Percentiles rank a stretch among this genome's conserved stretches.
phyloP scores from a whole-genome alignment of 2,888 invertebrate genomes.

The Rotaria macrura region DNA sequence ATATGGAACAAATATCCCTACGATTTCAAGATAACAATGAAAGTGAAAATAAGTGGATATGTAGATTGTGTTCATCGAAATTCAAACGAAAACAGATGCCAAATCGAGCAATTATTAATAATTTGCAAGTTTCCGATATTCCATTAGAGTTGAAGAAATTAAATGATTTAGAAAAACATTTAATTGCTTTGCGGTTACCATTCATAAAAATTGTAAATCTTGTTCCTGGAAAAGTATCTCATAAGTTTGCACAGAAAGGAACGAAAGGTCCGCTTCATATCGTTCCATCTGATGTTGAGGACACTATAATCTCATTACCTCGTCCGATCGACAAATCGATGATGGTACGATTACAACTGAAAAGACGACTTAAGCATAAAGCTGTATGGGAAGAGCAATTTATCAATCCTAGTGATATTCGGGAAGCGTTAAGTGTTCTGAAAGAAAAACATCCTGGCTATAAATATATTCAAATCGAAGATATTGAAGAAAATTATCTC shows the following conservation, averaged over 20 bases:
- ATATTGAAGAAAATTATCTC: conserved; percentile 36
- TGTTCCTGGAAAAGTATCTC: not conserved
- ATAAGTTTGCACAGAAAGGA: not conserved
- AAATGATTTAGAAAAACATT: not conserved
- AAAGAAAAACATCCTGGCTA: conserved; percentile 31
- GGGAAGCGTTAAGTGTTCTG: conserved; percentile 30
- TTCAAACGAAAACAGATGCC: not conserved
- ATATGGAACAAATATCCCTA: not conserved
- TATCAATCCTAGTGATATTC: conserved; percentile 16
- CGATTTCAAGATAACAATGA: no score
- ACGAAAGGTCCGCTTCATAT: not conserved
- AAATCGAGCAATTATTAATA: not conserved
- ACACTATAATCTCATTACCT: conserved; percentile 36
- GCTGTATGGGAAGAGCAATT: conserved; percentile 19
- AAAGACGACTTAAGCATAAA: conserved; percentile 35
- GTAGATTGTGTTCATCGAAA: not conserved
- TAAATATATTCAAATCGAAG: conserved; percentile 36
- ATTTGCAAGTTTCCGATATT: not conserved
- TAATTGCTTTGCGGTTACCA: not conserved
- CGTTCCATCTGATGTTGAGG: conserved; percentile 37
- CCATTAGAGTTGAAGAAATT: not conserved
- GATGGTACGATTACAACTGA: conserved; percentile 40
- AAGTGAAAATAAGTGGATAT: not conserved
- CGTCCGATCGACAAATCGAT: conserved; percentile 37
- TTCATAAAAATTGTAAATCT: not conserved